Evolutionary conservation across 2,888 invertebrate species (phyloP), one percentile per base, ranked within the genome.

Genomic region (Tortrix viridana): DNA sequence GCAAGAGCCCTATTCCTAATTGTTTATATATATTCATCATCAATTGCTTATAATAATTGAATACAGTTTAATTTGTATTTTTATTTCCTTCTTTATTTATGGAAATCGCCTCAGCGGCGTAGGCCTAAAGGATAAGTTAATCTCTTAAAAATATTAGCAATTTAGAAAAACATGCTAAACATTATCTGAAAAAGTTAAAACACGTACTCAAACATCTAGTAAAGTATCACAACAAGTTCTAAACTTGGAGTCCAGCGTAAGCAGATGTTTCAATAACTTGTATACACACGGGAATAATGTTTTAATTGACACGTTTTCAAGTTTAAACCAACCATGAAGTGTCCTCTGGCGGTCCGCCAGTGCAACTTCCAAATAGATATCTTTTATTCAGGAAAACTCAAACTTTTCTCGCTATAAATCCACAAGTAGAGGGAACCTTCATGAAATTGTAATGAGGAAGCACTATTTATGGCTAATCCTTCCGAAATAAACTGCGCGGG

Each of bases 381-480:
- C 82, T 89, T 92, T 91, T 89, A 91, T 91, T 90, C 90, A 89
- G 85, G 82, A 82, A 89, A 84, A 81, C 83, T 88, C 88, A 89
- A 91, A 91, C 85, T 91, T 90, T 89, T 88, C 86, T 77, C 81
- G 71, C 80, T 81, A 90, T 91, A 90, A 91, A 89, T 88, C 87
- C 82, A 82, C 84, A 81, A 85, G 80, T 82, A 81, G 78, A 84
- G 76, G 80, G 82, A 77, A 76, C 82, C 81, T 86, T 89, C 89
- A 90, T 92, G 91, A 91, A 91, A 91, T 84, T 89, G 85, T 90
- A 90, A 90, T 87, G 85, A 88, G 85, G 73, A 77, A 85, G 84
- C 87, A 89, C 88, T 90, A 89, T 91, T 92, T 91, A 91, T 88
- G 82, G 89, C 85, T 90, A 91, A 91, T 90, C 89, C 90, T 88